Evolutionary conservation across 2,113 vertebrate genomes (phyloP).

Genomic region (Chionodraco myersi): DNA sequence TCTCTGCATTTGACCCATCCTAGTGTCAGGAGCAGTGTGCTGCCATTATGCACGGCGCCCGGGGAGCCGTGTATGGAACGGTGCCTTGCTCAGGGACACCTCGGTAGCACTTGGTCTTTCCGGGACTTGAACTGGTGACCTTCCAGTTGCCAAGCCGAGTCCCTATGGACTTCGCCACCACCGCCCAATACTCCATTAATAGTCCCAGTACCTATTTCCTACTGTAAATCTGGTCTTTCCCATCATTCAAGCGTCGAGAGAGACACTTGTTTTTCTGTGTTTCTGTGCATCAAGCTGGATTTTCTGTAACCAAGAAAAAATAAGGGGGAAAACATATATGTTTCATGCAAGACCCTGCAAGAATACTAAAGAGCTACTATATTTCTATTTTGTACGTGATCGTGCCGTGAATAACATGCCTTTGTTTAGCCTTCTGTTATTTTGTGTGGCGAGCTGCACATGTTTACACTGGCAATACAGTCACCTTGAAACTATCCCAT

Average conservation of each 20-base stretch:
- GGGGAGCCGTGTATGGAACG: too few relatives aligned
- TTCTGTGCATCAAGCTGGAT: neutral
- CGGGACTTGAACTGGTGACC: too few relatives aligned
- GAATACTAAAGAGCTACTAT: neutral
- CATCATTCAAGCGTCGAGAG: neutral
- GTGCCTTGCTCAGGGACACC: too few relatives aligned
- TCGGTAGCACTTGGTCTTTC: too few relatives aligned
- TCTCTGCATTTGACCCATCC: too few relatives aligned
- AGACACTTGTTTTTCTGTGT: neutral
- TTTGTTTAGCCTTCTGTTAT: neutral
- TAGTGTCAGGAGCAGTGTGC: too few relatives aligned
- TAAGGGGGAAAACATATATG: neutral
- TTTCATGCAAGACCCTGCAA: too few relatives aligned
- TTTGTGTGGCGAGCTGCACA: neutral
- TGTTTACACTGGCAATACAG: neutral
- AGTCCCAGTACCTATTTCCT: neutral
- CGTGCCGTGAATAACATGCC: too few relatives aligned
- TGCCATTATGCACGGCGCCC: too few relatives aligned
- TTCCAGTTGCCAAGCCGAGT: too few relatives aligned
- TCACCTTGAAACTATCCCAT: conserved; percentile 1
- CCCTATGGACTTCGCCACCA: too few relatives aligned
- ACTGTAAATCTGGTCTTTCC: neutral
- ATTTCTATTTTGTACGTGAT: neutral
- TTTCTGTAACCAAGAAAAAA: neutral
- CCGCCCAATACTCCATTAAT: neutral